These are phyloP conservation scores for Hafferia zeledoni DNA, from an alignment of 2,797 vertebrate species.

Conservation along the genomic window DNA sequence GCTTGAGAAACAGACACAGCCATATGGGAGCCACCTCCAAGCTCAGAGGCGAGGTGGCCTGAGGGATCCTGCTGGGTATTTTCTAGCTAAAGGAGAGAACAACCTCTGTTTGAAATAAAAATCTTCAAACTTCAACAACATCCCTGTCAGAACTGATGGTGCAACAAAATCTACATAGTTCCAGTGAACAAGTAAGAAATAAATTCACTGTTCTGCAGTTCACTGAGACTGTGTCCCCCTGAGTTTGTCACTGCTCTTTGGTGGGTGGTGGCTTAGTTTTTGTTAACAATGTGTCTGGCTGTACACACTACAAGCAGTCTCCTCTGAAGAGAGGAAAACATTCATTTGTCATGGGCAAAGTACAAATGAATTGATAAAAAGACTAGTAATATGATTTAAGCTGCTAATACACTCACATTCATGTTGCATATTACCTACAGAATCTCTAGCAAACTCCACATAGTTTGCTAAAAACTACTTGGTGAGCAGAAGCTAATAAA, in stretches of 20 bases:
- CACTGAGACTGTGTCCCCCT: fast-evolving
- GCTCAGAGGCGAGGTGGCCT: conserved; percentile 84
- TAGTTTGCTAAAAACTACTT: neutral
- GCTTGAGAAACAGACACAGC: conserved; percentile 85
- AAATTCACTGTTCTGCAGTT: neutral
- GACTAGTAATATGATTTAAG: neutral
- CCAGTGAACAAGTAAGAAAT: neutral
- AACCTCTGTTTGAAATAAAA: neutral
- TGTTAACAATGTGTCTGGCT: neutral
- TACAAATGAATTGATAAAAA: neutral
- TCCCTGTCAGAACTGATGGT: neutral
- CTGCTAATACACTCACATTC: neutral
- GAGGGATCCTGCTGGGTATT: neutral
- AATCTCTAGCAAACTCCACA: neutral
- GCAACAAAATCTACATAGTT: neutral
- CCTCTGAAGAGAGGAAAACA: neutral
- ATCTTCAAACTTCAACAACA: neutral
- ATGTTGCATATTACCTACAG: neutral
- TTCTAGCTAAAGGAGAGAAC: neutral
- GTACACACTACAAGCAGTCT: neutral
- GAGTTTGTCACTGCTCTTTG: neutral
- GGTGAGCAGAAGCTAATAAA: neutral
- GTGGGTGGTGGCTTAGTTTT: neutral
- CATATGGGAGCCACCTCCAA: conserved; percentile 83
- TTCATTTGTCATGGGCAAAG: neutral